These are phyloP conservation scores for Petrosia ficiformis DNA, from an alignment of 37 sponge, comb jelly and placozoan species.

Conservation along the genomic window DNA sequence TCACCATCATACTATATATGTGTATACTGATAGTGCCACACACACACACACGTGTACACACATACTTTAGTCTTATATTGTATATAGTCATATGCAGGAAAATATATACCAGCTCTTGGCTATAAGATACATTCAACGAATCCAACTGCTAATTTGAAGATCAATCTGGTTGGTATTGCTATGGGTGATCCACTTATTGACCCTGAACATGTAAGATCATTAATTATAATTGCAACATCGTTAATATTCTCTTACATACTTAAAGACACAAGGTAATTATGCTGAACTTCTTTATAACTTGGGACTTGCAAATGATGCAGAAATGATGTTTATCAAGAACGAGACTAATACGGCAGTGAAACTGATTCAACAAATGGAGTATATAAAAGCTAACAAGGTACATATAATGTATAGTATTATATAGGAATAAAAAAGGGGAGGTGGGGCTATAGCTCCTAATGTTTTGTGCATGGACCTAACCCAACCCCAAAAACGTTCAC, in stretches of 20 bases:
- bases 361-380: constrained; percentile 38
- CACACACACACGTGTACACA: background rate
- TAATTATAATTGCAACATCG: background rate
- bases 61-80: too few relatives aligned
- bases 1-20: too few relatives aligned
- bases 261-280: constrained; percentile 59
- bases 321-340: constrained; percentile 37
- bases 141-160: constrained; percentile 25
- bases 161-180: constrained; percentile 40
- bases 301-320: constrained; percentile 56
- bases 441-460: too few relatives aligned
- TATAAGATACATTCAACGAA: constrained; percentile 37
- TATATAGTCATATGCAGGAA: constrained; percentile 51
- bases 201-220: constrained; percentile 33
- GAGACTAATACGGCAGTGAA: constrained; percentile 25
- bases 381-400: constrained; percentile 66
- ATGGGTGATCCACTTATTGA: constrained; percentile 46
- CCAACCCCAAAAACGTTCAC: too few relatives aligned
- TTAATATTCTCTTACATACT: background rate
- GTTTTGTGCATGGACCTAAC: too few relatives aligned
- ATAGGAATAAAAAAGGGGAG: too few relatives aligned
- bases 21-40: too few relatives aligned
- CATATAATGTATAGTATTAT: background rate
- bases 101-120: constrained; percentile 42
- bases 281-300: constrained; percentile 54